These are phyloP conservation scores for Nebria ingens DNA, from an alignment of 1,140 invertebrate species.

Conservation along the genomic window DNA sequence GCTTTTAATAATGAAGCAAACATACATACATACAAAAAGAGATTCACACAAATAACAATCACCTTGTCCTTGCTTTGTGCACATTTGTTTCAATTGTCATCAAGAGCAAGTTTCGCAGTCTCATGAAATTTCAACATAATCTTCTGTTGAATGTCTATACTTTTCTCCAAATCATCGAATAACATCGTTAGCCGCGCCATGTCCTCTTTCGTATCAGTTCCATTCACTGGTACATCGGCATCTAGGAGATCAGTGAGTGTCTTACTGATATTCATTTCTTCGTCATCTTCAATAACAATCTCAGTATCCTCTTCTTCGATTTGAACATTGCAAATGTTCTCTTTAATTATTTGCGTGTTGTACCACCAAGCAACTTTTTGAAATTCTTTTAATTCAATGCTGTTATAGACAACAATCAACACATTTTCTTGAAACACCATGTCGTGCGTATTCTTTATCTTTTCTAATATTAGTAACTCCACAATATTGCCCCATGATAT, in stretches of 20 bases:
- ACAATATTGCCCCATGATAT: not conserved
- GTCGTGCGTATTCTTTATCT: not conserved
- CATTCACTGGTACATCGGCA: no score
- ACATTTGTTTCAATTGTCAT: no score
- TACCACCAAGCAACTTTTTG: not conserved
- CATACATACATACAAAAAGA: no score
- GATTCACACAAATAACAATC: no score
- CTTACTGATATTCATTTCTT: no score
- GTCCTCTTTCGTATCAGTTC: not conserved
- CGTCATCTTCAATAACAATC: no score
- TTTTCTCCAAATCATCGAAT: conserved; percentile 1
- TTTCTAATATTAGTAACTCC: not conserved
- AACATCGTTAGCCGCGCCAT: not conserved
- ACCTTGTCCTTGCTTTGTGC: no score
- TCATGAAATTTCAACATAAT: not conserved
- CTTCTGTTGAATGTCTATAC: not conserved
- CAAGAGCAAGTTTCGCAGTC: not conserved
- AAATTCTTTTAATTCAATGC: conserved; percentile 1
- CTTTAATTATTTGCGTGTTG: not conserved
- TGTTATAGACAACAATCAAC: not conserved
- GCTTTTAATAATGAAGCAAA: no score
- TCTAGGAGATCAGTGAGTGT: no score
- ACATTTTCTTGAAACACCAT: not conserved
- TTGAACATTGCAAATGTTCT: not conserved
- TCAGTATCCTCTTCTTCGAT: not conserved